phyloP scores from a whole-genome alignment of 2,113 vertebrate genomes.

The Limnothrissa miodon region DNA sequence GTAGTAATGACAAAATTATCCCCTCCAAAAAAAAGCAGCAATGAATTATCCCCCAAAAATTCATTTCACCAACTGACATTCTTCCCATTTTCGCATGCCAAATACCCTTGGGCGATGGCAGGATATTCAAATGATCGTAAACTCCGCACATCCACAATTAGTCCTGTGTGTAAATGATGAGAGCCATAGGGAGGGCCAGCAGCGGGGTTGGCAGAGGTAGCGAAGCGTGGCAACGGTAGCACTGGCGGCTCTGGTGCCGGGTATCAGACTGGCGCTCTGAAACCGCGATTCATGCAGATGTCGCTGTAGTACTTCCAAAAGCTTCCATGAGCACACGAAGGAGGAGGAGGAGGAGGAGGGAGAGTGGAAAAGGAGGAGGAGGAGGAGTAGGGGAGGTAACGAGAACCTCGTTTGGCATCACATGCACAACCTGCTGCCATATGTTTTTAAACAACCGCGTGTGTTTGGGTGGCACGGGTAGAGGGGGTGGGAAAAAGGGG shows the following conservation, averaged over 20 bases:
- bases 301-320: constrained; percentile 99
- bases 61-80: constrained; percentile 58
- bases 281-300: constrained; percentile 95
- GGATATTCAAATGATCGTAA: constrained; percentile 85
- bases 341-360: constrained; percentile 45
- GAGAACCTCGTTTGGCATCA: constrained; percentile 74
- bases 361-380: constrained; percentile 48
- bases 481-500: constrained; percentile 49
- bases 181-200: constrained; percentile 60
- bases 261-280: constrained; percentile 74
- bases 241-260: constrained; percentile 51
- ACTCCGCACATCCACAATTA: constrained; percentile 86
- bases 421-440: constrained; percentile 58
- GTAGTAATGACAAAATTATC: constrained; percentile 34
- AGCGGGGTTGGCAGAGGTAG: constrained; percentile 61
- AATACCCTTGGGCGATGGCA: constrained; percentile 75
- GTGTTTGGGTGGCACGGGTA: constrained; percentile 27
- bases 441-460: constrained; percentile 49
- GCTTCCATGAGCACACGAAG: constrained; percentile 72
- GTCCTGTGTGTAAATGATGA: constrained; percentile 75
- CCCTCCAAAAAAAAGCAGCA: constrained; percentile 14
- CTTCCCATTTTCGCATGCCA: constrained; percentile 59
- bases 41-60: constrained; percentile 36
- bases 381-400: constrained; percentile 73
- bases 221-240: constrained; percentile 51